phyloP scores from a whole-genome alignment of 2,113 vertebrate species.

The Corydoras sp. region DNA sequence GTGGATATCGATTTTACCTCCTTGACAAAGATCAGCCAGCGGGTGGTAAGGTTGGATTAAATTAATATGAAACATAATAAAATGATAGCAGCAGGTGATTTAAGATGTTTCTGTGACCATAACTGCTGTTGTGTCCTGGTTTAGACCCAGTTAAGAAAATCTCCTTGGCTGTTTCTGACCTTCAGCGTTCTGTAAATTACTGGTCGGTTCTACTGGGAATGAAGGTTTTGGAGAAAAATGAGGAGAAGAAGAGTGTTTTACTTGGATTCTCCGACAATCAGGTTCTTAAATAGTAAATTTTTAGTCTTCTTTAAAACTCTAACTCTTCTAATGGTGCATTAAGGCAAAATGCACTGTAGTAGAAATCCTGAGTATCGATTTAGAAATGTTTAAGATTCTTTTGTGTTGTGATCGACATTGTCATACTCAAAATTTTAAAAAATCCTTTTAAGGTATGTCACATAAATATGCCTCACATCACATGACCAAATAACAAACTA shows the following conservation, averaged over 20 bases:
- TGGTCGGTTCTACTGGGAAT: conserved; percentile 85
- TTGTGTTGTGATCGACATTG: no score
- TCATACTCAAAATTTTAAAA: no score
- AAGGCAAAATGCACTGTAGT: no score
- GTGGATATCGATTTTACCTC: conserved; percentile 87
- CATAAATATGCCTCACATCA: no score
- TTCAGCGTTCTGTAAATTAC: conserved; percentile 78
- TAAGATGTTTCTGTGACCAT: not conserved
- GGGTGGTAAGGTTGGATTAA: conserved; percentile 61
- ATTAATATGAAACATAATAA: not conserved
- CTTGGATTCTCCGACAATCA: conserved; percentile 83
- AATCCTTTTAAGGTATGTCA: no score
- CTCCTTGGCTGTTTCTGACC: conserved; percentile 81
- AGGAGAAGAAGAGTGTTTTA: conserved; percentile 72
- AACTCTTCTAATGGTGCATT: no score
- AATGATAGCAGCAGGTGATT: not conserved
- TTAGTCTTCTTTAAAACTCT: not conserved
- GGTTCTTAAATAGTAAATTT: conserved; percentile 52
- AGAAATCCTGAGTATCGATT: no score
- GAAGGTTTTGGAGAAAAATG: conserved; percentile 79
- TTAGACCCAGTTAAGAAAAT: conserved; percentile 90
- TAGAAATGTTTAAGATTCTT: no score
- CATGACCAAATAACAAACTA: no score
- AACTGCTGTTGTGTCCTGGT: not conserved
- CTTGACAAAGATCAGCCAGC: conserved; percentile 70